Conservation (phyloP, 2,113 vertebrate species). For the Pionites leucogaster region DNA sequence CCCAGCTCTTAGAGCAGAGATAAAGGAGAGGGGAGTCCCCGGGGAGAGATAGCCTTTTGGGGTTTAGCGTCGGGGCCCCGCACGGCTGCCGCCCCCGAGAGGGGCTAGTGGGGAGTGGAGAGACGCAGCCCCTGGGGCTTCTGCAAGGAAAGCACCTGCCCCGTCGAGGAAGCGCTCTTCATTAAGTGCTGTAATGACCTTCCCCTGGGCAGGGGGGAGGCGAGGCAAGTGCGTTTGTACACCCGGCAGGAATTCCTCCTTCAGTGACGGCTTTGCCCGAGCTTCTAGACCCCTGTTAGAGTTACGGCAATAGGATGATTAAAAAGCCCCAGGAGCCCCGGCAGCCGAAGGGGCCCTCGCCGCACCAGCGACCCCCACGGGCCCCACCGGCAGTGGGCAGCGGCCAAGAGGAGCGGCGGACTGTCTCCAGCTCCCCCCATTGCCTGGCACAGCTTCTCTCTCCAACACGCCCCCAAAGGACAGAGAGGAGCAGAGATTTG, state of each 20-base stretch:
- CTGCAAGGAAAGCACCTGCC: not conserved
- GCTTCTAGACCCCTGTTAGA: not conserved
- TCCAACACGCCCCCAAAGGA: not conserved
- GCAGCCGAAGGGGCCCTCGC: not conserved
- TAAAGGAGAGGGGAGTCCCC: not conserved
- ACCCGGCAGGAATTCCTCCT: not conserved
- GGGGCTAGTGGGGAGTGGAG: fast-evolving
- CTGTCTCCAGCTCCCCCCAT: too few relatives aligned
- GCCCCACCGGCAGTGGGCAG: not conserved
- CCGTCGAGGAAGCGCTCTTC: not conserved
- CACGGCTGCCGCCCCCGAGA: not conserved
- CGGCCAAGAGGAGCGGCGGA: not conserved
- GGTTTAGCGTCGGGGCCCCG: not conserved
- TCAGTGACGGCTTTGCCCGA: not conserved
- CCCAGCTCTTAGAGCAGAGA: not conserved
- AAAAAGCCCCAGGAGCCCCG: not conserved
- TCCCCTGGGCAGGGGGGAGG: not conserved
- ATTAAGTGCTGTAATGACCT: not conserved
- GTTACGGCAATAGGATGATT: not conserved
- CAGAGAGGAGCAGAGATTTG: not conserved
- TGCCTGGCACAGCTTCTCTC: too few relatives aligned
- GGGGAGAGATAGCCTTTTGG: not conserved
- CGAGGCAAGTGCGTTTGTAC: not conserved
- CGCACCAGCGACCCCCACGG: not conserved
- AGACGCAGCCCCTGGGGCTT: not conserved